Percentiles rank a stretch among this genome's conserved stretches.
phyloP scores from a whole-genome alignment of 2,113 vertebrate genomes.

The Carassius auratus region DNA sequence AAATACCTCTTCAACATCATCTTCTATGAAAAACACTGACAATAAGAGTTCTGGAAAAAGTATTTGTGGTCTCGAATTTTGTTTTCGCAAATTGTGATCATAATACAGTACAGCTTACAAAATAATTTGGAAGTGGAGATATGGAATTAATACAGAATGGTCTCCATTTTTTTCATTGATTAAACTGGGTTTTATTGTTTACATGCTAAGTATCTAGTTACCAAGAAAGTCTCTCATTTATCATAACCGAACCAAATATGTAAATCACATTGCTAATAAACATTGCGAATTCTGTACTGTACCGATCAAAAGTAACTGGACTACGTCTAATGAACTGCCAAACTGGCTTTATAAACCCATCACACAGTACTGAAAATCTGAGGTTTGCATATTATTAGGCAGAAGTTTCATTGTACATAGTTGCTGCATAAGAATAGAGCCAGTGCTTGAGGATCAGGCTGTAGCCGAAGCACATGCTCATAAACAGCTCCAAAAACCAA shows the following conservation, averaged over 20 bases:
- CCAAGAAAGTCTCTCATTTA: background rate
- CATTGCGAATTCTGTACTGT: background rate
- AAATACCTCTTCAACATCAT: background rate
- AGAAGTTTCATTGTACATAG: slow-evolving; percentile 7
- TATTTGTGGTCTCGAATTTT: background rate
- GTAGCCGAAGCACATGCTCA: slow-evolving; percentile 34
- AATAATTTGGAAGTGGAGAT: background rate
- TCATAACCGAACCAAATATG: background rate
- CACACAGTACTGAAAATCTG: background rate
- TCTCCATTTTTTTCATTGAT: background rate
- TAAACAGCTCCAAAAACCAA: background rate
- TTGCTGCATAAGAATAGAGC: slow-evolving; percentile 14
- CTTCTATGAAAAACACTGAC: slow-evolving; percentile 14
- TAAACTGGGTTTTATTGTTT: background rate
- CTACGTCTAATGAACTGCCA: background rate
- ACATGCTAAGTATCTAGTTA: background rate
- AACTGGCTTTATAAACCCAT: background rate
- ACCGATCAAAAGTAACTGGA: background rate
- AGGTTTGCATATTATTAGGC: slow-evolving; percentile 28
- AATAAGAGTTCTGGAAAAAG: background rate
- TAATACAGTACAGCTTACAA: background rate
- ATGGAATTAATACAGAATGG: background rate
- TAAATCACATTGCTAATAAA: background rate
- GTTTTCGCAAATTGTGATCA: background rate
- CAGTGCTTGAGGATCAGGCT: slow-evolving; percentile 1